phyloP scores from a whole-genome alignment of 2,797 vertebrate genomes.

The Todus mexicanus region DNA sequence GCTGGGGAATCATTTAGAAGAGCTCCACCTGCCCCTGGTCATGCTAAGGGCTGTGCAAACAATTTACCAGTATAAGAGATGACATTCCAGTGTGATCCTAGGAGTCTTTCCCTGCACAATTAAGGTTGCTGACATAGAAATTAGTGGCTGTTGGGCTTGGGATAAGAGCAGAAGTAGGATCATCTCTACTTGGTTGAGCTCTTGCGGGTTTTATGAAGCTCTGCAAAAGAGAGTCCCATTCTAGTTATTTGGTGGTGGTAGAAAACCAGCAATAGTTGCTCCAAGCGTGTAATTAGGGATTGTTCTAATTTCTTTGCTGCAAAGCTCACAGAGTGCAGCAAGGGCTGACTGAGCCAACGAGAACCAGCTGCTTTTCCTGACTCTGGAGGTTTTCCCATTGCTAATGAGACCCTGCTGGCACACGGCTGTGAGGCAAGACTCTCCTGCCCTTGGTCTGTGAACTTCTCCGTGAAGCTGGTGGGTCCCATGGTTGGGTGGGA shows the following conservation, averaged over 20 bases:
- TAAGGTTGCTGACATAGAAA: not conserved
- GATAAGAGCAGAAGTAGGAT: not conserved
- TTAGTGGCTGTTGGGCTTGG: not conserved
- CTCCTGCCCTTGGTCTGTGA: not conserved
- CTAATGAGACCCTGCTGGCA: not conserved
- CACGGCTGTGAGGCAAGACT: not conserved
- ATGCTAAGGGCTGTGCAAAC: not conserved
- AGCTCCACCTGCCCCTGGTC: not conserved
- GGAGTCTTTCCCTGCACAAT: not conserved
- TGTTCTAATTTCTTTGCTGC: not conserved
- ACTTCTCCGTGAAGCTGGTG: not conserved
- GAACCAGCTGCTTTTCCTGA: not conserved
- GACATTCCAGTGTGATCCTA: not conserved
- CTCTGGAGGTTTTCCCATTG: not conserved
- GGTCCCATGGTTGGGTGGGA: not conserved
- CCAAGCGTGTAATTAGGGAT: not conserved
- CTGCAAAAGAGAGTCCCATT: not conserved
- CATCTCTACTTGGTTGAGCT: not conserved
- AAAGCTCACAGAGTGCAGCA: not conserved
- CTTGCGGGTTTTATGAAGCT: not conserved
- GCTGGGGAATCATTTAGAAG: not conserved
- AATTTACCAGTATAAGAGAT: not conserved
- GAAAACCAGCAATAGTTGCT: not conserved
- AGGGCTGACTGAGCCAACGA: not conserved
- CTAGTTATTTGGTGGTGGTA: not conserved